phyloP scores from a whole-genome alignment of 1,140 invertebrate genomes.

The Delia radicum region DNA sequence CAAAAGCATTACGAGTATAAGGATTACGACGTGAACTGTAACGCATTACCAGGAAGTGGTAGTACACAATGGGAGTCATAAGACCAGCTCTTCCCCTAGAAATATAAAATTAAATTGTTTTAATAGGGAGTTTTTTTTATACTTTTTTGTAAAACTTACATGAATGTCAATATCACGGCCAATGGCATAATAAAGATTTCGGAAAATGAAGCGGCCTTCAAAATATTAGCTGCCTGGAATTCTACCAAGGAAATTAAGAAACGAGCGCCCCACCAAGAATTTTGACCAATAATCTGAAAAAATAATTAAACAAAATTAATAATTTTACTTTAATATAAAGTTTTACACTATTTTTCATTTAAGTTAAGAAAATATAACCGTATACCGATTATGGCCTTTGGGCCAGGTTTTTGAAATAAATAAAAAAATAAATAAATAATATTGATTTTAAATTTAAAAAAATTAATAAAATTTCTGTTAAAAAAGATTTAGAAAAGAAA shows the following conservation, averaged over 20 bases:
- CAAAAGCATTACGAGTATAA: conserved; percentile 87
- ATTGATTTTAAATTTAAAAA: no score
- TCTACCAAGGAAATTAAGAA: conserved; percentile 83
- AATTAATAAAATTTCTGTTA: no score
- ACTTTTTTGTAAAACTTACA: conserved; percentile 72
- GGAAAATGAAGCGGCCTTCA: conserved; percentile 81
- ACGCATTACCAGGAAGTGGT: conserved; percentile 87
- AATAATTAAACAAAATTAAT: neutral
- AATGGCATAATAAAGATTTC: conserved; percentile 94
- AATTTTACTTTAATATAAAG: no score
- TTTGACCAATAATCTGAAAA: conserved; percentile 80
- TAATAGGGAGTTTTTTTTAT: no score
- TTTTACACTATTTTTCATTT: no score
- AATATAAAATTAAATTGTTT: neutral
- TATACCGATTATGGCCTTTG: no score
- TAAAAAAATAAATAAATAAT: no score
- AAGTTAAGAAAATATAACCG: no score
- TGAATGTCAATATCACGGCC: conserved; percentile 77
- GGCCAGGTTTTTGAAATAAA: no score
- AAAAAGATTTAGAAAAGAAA: no score
- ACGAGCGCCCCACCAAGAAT: conserved; percentile 83
- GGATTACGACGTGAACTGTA: conserved; percentile 93
- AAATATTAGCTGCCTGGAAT: conserved; percentile 82
- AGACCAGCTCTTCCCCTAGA: conserved; percentile 79
- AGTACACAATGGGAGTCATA: conserved; percentile 90